A percentile compares a stretch with the other conserved stretches of the same genome.
phyloP scores from a whole-genome alignment of 1,140 invertebrate genomes.

The Antheraea pernyi region DNA sequence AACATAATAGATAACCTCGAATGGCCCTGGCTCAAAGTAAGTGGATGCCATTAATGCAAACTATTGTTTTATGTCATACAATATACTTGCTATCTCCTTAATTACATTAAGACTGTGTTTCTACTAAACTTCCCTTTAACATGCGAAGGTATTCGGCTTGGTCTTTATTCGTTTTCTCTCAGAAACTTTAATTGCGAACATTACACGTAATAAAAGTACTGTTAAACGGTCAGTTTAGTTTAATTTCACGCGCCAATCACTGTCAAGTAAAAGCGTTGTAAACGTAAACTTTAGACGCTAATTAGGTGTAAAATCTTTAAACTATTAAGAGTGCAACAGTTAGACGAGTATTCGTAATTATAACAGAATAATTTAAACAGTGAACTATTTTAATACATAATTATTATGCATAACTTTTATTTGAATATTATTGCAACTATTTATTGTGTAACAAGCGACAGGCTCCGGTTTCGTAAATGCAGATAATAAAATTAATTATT shows the following conservation, averaged over 20 bases:
- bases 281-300: not conserved
- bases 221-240: too few species aligned
- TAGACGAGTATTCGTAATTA: too few species aligned
- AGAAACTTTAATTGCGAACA: too few species aligned
- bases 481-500: too few species aligned
- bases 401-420: too few species aligned
- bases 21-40: not conserved
- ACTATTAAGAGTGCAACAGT: not conserved
- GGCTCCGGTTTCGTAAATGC: too few species aligned
- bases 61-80: constrained; percentile 3
- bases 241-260: not conserved
- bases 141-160: not conserved
- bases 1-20: not conserved
- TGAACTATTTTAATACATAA: too few species aligned
- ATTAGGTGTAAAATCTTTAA: not conserved
- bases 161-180: too few species aligned
- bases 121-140: constrained; percentile 5
- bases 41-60: constrained; percentile 1
- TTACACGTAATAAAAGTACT: not conserved
- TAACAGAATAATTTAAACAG: not conserved
- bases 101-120: not conserved
- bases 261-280: not conserved
- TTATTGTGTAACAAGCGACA: too few species aligned
- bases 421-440: too few species aligned
- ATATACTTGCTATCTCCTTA: constrained; percentile 12